A percentile compares a stretch with the other conserved stretches of the same genome.
These are phyloP conservation scores for Drosophila sordidapex DNA, from an alignment of 2,888 invertebrate genomes.

Conservation along the genomic window DNA sequence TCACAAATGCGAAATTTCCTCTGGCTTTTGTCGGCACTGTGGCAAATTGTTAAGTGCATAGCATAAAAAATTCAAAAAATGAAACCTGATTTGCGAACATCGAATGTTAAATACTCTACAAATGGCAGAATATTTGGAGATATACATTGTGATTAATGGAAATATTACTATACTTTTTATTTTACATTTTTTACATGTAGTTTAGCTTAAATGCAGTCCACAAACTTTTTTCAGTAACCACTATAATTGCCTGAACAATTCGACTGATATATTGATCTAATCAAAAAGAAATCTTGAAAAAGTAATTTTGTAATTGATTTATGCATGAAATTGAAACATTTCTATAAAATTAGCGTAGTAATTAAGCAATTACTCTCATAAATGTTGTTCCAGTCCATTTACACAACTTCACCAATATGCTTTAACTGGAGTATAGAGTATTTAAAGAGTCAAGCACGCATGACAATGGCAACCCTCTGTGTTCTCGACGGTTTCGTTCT, in stretches of 20 bases:
- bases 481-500: constrained; percentile 22
- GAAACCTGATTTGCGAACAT: accelerated
- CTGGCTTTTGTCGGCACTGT: constrained; percentile 47
- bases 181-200: not conserved
- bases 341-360: not conserved
- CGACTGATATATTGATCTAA: not conserved
- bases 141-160: not conserved
- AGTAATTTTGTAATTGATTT: not conserved
- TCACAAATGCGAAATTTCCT: constrained; percentile 59
- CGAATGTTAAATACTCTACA: constrained; percentile 8
- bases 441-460: constrained; percentile 45
- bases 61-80: constrained; percentile 41
- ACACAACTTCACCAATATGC: not conserved
- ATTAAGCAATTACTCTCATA: not conserved
- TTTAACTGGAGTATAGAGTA: constrained; percentile 14
- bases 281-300: not conserved
- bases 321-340: not conserved
- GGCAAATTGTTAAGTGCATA: constrained; percentile 61
- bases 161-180: not conserved
- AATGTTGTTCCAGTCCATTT: not conserved
- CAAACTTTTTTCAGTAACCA: not conserved
- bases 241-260: not conserved
- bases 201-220: too few species aligned
- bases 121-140: not conserved
- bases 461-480: constrained; percentile 49